Conservation (phyloP, 1,140 invertebrate genomes). For the Trigoniulus corallinus region DNA sequence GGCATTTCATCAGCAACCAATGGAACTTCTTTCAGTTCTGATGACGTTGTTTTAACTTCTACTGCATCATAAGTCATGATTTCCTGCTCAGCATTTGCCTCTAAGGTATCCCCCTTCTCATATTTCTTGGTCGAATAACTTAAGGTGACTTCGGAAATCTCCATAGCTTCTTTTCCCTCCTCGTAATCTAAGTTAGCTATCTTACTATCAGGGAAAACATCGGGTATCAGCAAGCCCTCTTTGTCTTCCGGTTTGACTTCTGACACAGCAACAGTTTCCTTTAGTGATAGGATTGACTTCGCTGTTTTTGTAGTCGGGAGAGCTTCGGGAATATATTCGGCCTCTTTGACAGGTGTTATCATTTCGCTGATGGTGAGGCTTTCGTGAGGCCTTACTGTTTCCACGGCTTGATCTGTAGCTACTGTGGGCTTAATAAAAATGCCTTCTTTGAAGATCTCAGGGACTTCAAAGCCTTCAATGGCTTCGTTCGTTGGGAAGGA, state of each 20-base stretch:
- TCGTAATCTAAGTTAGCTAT: too few relatives aligned
- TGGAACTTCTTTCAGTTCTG: neutral
- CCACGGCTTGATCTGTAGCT: constrained; percentile 30
- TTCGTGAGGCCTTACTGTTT: constrained; percentile 29
- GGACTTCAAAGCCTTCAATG: neutral
- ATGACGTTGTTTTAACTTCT: neutral
- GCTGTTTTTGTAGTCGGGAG: constrained; percentile 9
- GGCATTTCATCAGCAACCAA: too few relatives aligned
- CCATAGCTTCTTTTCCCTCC: neutral
- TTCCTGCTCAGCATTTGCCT: neutral
- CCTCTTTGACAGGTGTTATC: constrained; percentile 37
- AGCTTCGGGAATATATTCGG: constrained; percentile 21
- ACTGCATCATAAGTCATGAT: neutral
- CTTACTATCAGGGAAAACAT: too few relatives aligned
- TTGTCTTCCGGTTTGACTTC: constrained; percentile 8
- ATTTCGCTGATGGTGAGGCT: constrained; percentile 33
- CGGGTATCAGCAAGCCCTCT: neutral
- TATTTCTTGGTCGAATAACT: neutral
- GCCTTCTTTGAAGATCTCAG: neutral
- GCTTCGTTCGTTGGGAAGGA: neutral
- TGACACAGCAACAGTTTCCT: constrained; percentile 11
- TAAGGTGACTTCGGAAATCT: neutral
- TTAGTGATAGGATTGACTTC: constrained; percentile 6
- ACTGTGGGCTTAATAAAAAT: constrained; percentile 27
- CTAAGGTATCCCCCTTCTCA: neutral